Evolutionary conservation across 2,797 vertebrate genomes (phyloP).

Genomic region (Orientallactaga sibirica): DNA sequence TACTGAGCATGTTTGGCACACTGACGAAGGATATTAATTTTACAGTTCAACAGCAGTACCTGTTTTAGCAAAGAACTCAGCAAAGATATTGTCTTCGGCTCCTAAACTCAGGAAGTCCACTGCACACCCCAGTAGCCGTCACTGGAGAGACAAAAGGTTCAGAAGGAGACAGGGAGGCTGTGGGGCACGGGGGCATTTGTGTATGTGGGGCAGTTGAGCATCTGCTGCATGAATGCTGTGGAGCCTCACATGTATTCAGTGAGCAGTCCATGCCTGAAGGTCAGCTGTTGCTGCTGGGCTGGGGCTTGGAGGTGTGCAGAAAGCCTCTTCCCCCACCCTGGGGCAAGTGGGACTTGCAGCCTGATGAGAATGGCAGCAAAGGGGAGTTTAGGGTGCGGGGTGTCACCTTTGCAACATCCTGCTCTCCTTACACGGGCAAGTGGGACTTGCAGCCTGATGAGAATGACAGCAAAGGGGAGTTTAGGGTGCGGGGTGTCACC

Average conservation of each 20-base stretch:
- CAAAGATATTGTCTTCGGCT: background rate
- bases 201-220: too few relatives aligned
- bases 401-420: fast-evolving
- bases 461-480: background rate
- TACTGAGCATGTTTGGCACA: too few relatives aligned
- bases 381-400: fast-evolving
- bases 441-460: background rate
- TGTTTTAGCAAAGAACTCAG: background rate
- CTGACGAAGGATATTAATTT: background rate
- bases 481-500: fast-evolving
- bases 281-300: background rate
- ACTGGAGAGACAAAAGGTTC: background rate
- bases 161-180: background rate
- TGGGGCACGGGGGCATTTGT: too few relatives aligned
- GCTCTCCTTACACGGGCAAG: background rate
- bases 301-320: background rate
- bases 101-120: background rate
- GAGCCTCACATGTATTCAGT: fast-evolving
- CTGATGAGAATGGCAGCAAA: background rate
- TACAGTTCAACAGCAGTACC: background rate
- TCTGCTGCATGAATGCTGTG: fast-evolving
- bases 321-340: background rate
- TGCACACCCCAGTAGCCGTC: fast-evolving
- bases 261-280: background rate
- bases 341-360: background rate